Conservation (phyloP, 2,888 invertebrate genomes). For the Meteorus cinctellus region DNA sequence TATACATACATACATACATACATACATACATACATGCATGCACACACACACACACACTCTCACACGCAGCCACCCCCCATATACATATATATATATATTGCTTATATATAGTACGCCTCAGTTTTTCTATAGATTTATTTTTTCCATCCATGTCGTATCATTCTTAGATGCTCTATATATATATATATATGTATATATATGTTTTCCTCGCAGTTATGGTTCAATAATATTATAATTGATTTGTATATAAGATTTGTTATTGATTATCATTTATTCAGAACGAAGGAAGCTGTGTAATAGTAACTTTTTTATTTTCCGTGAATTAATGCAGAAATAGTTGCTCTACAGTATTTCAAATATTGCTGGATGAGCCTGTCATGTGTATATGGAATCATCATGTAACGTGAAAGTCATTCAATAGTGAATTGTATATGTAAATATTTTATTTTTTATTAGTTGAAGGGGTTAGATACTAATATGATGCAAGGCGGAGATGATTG, state of each 20-base stretch:
- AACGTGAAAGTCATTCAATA: conserved; percentile 35
- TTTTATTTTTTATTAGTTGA: conserved; percentile 37
- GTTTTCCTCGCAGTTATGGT: background rate
- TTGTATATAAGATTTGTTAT: conserved; percentile 33
- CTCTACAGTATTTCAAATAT: conserved; percentile 34
- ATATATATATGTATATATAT: background rate
- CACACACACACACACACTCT: background rate
- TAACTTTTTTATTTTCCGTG: background rate
- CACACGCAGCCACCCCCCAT: too few species aligned
- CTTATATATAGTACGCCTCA: conserved; percentile 5
- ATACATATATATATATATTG: conserved; percentile 1
- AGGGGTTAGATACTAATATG: conserved; percentile 19
- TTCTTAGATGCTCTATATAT: conserved; percentile 11
- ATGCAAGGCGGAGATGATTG: conserved; percentile 20
- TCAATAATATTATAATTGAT: conserved; percentile 15
- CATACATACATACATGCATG: background rate
- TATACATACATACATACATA: background rate
- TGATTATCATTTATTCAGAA: conserved; percentile 8
- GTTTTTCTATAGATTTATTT: conserved; percentile 4
- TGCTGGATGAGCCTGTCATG: background rate
- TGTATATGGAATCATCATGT: background rate
- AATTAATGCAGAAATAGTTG: conserved; percentile 26
- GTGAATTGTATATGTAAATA: conserved; percentile 36
- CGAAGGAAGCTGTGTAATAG: background rate
- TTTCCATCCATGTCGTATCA: conserved; percentile 6